Percentiles rank a stretch among this genome's conserved stretches.
These are phyloP conservation scores for Drosophila prosaltans DNA, from an alignment of 1,140 invertebrate species.

Conservation along the genomic window DNA sequence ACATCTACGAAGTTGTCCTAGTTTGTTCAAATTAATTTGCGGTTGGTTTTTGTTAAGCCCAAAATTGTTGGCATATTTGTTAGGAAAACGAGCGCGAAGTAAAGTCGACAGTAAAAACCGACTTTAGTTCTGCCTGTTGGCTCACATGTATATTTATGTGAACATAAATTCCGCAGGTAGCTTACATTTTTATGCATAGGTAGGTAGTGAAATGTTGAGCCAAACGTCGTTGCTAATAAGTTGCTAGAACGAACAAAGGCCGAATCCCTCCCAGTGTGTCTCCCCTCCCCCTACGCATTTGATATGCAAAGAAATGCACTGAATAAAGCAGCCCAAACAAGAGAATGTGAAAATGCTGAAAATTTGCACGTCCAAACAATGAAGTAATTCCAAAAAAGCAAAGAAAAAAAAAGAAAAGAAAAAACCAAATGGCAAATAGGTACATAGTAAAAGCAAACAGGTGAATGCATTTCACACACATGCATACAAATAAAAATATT, in stretches of 20 bases:
- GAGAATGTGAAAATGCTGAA: conserved; percentile 55
- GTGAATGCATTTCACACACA: conserved; percentile 50
- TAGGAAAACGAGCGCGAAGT: conserved; percentile 22
- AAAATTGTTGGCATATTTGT: conserved; percentile 43
- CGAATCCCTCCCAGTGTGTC: background rate
- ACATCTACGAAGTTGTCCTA: conserved; percentile 13
- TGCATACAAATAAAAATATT: background rate
- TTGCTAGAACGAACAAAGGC: conserved; percentile 59
- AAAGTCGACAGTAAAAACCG: conserved; percentile 61
- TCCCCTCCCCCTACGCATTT: conserved; percentile 59
- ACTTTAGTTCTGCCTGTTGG: conserved; percentile 53
- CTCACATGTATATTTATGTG: conserved; percentile 72
- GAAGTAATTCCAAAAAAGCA: conserved; percentile 73
- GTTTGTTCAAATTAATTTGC: conserved; percentile 63
- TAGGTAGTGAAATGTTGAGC: conserved; percentile 60
- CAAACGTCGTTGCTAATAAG: conserved; percentile 77
- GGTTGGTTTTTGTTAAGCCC: conserved; percentile 59
- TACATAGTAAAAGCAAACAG: conserved; percentile 47
- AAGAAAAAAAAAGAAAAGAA: conserved; percentile 2
- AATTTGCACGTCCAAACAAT: conserved; percentile 75
- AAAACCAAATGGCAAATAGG: conserved; percentile 63
- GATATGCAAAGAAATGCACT: conserved; percentile 76
- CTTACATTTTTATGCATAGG: conserved; percentile 77
- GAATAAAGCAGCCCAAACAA: conserved; percentile 57
- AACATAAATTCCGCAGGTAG: conserved; percentile 68